Evolutionary conservation across 2,113 vertebrate species (phyloP).

Genomic region (Leucosticte australis): DNA sequence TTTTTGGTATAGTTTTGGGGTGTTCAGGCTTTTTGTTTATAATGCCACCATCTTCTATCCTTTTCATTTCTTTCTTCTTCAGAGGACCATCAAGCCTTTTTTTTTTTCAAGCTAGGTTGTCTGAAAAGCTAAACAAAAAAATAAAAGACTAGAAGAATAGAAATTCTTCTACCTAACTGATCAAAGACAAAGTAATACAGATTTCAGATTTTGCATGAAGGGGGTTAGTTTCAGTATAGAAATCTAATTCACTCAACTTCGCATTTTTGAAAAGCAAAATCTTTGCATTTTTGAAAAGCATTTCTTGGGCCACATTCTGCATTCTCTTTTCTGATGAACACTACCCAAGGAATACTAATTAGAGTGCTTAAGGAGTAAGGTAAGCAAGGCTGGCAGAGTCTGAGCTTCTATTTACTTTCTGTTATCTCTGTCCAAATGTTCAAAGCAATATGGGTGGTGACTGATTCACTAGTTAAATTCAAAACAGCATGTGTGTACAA

Average conservation of each 20-base stretch:
- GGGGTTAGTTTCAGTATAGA: neutral
- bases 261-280: neutral
- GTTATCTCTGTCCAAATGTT: constrained; percentile 58
- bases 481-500: constrained; percentile 35
- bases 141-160: neutral
- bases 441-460: constrained; percentile 51
- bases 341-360: neutral
- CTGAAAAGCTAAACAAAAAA: neutral
- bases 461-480: constrained; percentile 44
- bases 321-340: neutral
- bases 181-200: neutral
- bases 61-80: neutral
- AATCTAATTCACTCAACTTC: neutral
- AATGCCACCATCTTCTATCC: neutral
- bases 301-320: neutral
- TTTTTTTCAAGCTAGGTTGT: neutral
- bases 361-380: constrained; percentile 18
- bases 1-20: neutral
- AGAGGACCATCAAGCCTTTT: neutral
- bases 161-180: neutral
- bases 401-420: constrained; percentile 39
- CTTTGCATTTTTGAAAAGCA: neutral
- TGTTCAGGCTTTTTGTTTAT: neutral
- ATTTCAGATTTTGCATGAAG: neutral
- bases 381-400: constrained; percentile 29